phyloP scores from a whole-genome alignment of 2,888 invertebrate genomes.

The Rhopalosiphum nymphaeae region DNA sequence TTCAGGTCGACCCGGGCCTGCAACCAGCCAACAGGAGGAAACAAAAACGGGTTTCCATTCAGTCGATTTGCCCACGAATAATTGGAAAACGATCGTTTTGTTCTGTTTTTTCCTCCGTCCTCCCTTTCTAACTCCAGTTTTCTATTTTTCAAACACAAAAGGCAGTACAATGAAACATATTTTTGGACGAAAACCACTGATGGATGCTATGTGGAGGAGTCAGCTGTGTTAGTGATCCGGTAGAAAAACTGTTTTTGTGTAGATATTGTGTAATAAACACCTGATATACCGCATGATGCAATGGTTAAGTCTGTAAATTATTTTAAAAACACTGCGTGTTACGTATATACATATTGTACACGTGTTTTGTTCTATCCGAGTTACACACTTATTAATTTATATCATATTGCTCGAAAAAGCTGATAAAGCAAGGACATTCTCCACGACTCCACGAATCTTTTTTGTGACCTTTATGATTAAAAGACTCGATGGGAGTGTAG shows the following conservation, averaged over 20 bases:
- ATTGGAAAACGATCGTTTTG: slow-evolving; percentile 47
- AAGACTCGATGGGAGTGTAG: background rate
- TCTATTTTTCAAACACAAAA: background rate
- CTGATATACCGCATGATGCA: background rate
- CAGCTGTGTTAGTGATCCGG: background rate
- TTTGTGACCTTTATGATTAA: background rate
- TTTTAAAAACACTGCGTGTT: background rate
- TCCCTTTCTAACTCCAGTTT: background rate
- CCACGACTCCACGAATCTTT: background rate
- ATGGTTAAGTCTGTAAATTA: background rate
- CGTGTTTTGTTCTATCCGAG: background rate
- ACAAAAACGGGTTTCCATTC: slow-evolving; percentile 30
- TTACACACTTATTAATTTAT: background rate
- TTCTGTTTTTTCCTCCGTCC: background rate
- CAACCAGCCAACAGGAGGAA: background rate
- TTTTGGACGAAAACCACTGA: background rate
- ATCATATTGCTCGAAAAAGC: background rate
- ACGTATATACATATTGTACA: background rate
- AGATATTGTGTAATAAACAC: background rate
- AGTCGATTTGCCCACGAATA: slow-evolving; percentile 22
- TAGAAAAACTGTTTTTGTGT: background rate
- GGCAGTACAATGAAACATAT: background rate
- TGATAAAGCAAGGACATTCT: background rate
- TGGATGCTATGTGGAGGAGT: background rate
- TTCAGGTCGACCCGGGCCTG: slow-evolving; percentile 3